Conservation (phyloP, 2,888 invertebrate species). For the Penaeus monodon region DNA sequence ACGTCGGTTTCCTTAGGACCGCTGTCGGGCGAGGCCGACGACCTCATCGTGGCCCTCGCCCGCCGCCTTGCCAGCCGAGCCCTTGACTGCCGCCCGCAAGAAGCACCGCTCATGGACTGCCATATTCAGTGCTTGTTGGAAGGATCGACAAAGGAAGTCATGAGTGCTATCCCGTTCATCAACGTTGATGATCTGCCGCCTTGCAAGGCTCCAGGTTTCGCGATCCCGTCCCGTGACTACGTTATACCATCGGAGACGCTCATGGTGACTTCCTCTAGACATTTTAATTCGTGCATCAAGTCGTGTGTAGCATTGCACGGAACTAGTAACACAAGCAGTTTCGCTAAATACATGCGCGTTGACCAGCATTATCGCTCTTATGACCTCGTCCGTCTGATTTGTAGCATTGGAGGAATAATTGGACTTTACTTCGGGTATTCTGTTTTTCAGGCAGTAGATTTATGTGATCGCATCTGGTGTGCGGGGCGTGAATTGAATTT, state of each 20-base stretch:
- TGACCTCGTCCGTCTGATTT: constrained; percentile 16
- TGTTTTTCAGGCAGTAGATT: constrained; percentile 6
- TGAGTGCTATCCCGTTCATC: constrained; percentile 79
- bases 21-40: background rate
- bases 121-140: constrained; percentile 80
- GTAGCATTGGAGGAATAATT: constrained; percentile 32
- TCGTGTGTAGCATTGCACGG: background rate
- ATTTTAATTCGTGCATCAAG: background rate
- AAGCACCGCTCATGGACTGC: constrained; percentile 74
- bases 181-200: background rate
- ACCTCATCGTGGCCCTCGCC: background rate
- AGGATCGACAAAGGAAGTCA: constrained; percentile 81
- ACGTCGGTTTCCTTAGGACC: background rate
- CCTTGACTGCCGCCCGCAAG: constrained; percentile 54
- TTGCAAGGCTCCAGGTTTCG: background rate
- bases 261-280: background rate
- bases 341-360: constrained; percentile 7
- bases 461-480: background rate
- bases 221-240: background rate
- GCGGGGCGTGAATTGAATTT: too few species aligned
- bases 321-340: background rate
- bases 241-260: background rate
- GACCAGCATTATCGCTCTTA: constrained; percentile 14
- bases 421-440: constrained; percentile 39
- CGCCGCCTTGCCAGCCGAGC: constrained; percentile 7